These are phyloP conservation scores for Sitophilus oryzae DNA, from an alignment of 1,140 invertebrate species.

Conservation along the genomic window DNA sequence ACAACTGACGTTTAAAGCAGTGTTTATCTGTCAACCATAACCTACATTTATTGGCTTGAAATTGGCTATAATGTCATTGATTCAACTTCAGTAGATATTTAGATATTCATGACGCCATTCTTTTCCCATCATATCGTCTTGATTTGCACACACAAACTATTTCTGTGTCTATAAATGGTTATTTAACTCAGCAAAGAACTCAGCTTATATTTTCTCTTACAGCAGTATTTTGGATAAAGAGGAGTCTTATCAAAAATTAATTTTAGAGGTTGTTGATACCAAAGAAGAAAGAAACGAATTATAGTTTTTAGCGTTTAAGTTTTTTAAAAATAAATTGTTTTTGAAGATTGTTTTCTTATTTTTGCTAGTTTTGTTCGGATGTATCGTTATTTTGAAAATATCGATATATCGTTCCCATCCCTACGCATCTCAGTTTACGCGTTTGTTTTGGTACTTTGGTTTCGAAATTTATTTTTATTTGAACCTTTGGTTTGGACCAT, in stretches of 20 bases:
- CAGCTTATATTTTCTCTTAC: conserved; percentile 5
- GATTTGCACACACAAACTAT: too few relatives aligned
- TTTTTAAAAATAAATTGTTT: too few relatives aligned
- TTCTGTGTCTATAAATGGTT: too few relatives aligned
- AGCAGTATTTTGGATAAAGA: conserved; percentile 12
- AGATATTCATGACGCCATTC: neutral
- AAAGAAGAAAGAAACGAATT: neutral
- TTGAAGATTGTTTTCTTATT: too few relatives aligned
- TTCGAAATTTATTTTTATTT: too few relatives aligned
- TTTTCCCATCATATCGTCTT: too few relatives aligned
- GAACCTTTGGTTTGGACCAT: neutral
- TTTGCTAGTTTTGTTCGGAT: too few relatives aligned
- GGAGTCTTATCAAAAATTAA: conserved; percentile 1
- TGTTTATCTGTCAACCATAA: too few relatives aligned
- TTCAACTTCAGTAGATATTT: too few relatives aligned
- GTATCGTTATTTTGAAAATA: too few relatives aligned
- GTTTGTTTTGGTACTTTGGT: neutral
- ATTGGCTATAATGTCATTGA: too few relatives aligned
- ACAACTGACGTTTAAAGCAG: neutral
- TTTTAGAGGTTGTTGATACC: neutral
- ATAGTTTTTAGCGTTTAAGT: neutral
- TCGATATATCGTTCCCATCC: neutral
- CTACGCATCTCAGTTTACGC: neutral
- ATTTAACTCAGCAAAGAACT: neutral
- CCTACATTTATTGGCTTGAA: too few relatives aligned